phyloP scores from a whole-genome alignment of 2,797 vertebrate genomes.

The Apodemus agrarius region DNA sequence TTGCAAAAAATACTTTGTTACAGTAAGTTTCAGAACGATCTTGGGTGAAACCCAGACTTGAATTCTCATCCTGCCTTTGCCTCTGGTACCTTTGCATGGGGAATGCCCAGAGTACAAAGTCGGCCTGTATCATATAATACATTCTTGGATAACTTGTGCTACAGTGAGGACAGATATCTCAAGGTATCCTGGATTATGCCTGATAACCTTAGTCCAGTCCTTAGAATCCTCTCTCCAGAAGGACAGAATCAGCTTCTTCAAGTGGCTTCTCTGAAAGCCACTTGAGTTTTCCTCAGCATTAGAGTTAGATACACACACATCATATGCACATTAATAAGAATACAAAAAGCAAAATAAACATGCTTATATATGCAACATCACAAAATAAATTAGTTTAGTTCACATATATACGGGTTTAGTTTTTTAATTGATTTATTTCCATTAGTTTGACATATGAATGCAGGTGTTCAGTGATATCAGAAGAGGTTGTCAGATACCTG shows the following conservation, averaged over 20 bases:
- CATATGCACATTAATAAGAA: neutral
- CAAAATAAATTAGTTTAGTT: neutral
- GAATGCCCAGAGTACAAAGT: neutral
- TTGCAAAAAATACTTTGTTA: neutral
- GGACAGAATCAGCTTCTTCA: neutral
- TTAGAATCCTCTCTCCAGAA: neutral
- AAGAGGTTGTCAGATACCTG: neutral
- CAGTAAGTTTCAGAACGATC: neutral
- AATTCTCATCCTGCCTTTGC: neutral
- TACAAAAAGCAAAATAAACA: neutral
- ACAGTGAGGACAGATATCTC: too few relatives aligned
- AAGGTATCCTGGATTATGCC: neutral
- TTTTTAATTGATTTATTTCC: neutral
- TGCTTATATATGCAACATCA: neutral
- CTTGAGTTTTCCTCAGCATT: neutral
- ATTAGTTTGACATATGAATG: neutral
- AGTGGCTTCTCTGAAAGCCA: neutral
- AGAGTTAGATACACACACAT: neutral
- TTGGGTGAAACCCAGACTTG: neutral
- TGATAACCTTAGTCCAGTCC: neutral
- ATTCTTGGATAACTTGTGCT: neutral
- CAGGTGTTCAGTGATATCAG: neutral
- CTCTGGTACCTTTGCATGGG: neutral
- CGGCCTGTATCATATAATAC: neutral
- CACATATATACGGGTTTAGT: neutral